Percentiles rank a stretch among this genome's conserved stretches.
Evolutionary conservation across 2,113 vertebrate species (phyloP).

Genomic region (Malurus melanocephalus): DNA sequence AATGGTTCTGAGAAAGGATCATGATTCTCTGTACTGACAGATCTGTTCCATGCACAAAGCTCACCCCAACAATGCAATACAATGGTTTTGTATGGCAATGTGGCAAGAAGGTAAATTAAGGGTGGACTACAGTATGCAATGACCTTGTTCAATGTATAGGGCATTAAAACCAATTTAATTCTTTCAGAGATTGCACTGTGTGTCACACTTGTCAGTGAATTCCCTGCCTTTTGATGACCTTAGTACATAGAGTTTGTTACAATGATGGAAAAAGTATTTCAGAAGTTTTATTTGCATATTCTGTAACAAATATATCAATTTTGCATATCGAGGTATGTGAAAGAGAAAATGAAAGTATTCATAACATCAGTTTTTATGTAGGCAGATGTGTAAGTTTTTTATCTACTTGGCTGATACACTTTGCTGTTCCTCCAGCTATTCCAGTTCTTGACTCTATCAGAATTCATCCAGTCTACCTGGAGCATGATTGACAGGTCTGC

Average conservation of each 20-base stretch:
- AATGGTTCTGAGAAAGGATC: background rate
- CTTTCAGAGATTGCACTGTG: background rate
- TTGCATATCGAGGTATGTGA: background rate
- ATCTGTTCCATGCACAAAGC: background rate
- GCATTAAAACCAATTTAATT: background rate
- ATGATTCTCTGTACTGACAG: background rate
- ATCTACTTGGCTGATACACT: background rate
- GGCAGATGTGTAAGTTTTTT: background rate
- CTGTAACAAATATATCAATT: background rate
- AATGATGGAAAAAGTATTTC: background rate
- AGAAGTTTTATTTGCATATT: background rate
- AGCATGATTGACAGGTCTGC: background rate
- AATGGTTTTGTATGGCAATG: background rate
- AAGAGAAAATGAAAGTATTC: conserved; percentile 24
- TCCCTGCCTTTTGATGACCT: conserved; percentile 3
- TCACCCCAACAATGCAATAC: background rate
- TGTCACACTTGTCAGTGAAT: background rate
- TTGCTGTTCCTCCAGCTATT: background rate
- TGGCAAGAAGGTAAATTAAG: background rate
- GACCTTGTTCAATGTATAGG: background rate
- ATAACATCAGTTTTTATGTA: background rate
- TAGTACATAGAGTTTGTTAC: background rate
- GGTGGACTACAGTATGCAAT: background rate
- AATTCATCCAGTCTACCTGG: background rate
- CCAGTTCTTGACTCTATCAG: background rate